These are phyloP conservation scores for Girardia tigrina DNA, from an alignment of 2,888 invertebrate species.

Conservation along the genomic window DNA sequence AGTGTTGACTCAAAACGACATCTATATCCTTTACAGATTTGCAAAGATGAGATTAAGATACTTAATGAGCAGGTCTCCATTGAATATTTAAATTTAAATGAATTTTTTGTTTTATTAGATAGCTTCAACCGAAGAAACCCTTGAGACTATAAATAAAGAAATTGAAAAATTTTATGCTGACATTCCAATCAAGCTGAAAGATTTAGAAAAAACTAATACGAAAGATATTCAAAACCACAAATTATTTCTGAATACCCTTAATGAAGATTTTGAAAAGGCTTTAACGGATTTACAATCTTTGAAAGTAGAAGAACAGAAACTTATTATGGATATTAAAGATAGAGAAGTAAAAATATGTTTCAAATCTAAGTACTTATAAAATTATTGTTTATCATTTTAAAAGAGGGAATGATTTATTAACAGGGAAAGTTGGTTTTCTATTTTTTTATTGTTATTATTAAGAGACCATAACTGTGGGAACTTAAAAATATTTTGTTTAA, in stretches of 20 bases:
- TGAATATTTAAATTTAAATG: background rate
- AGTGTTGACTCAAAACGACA: background rate
- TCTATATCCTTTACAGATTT: background rate
- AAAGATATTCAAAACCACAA: background rate
- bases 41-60: background rate
- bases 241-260: background rate
- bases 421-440: no score
- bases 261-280: background rate
- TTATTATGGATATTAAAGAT: no score
- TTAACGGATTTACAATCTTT: background rate
- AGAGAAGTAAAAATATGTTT: no score
- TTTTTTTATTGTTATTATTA: no score
- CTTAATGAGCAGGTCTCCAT: background rate
- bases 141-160: background rate
- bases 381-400: no score
- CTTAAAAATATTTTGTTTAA: no score
- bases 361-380: no score
- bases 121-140: background rate
- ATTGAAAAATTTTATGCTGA: background rate
- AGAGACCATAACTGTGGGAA: no score
- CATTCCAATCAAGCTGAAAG: background rate
- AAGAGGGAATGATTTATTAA: no score
- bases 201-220: background rate
- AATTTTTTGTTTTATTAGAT: background rate
- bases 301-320: no score